Percentiles rank a stretch among this genome's conserved stretches.
These are phyloP conservation scores for Patiria miniata DNA, from an alignment of 35 echinoderm and acorn worm species.

Conservation along the genomic window DNA sequence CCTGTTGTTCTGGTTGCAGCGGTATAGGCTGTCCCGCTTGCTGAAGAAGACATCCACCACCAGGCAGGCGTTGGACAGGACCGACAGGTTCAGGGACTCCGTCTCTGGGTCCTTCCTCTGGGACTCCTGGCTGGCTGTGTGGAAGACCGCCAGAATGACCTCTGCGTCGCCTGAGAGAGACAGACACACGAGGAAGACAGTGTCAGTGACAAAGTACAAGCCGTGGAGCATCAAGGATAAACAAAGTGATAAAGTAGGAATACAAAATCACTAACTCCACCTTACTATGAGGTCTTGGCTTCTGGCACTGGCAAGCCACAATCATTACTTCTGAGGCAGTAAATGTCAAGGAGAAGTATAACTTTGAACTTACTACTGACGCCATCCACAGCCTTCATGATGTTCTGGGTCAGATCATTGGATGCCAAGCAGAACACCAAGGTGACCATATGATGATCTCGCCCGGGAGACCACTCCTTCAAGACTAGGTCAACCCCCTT, in stretches of 20 bases:
- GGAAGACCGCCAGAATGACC: slow-evolving; percentile 75
- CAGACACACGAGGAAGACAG: background rate
- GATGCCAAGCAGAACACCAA: slow-evolving; percentile 64
- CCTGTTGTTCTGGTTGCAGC: slow-evolving; percentile 82
- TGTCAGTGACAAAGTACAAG: background rate
- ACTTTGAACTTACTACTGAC: slow-evolving; percentile 66
- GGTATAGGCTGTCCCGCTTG: slow-evolving; percentile 68
- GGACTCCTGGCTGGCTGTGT: slow-evolving; percentile 25
- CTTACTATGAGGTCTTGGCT: too few species aligned
- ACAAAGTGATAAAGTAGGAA: too few species aligned
- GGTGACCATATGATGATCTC: slow-evolving; percentile 68
- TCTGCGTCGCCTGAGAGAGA: slow-evolving; percentile 66
- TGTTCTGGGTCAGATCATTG: slow-evolving; percentile 47
- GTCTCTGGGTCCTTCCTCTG: slow-evolving; percentile 73
- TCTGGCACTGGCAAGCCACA: too few species aligned
- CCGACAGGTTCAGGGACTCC: slow-evolving; percentile 50
- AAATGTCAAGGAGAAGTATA: too few species aligned
- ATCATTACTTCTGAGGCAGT: too few species aligned
- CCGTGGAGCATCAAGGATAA: background rate
- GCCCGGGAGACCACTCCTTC: slow-evolving; percentile 58
- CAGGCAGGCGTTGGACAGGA: slow-evolving; percentile 73
- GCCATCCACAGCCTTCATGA: slow-evolving; percentile 59
- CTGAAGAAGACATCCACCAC: slow-evolving; percentile 82
- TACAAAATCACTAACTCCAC: too few species aligned
- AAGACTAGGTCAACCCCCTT: slow-evolving; percentile 80